Base-by-base conservation (phyloP, 2,888 invertebrate species). In the Mimachlamys varia region DNA sequence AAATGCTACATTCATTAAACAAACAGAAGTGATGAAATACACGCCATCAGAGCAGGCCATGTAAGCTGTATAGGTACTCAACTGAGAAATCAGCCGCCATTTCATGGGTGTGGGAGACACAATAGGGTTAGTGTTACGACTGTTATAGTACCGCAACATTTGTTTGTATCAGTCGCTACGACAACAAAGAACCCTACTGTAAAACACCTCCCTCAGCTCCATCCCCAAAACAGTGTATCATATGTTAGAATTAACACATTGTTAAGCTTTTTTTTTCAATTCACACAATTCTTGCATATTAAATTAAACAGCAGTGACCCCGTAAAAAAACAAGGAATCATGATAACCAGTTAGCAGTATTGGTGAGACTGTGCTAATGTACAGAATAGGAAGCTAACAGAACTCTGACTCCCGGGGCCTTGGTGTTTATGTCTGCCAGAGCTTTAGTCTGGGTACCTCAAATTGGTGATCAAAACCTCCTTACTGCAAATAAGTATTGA, bases 391-490 rank as follows among this genome's bases (percentile, higher is more conserved):
- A 76, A 76, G 76, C 76, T 76, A 33, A 0, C 76, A 33, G 33
- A 33, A 7, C 76, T 76, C 5, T 2, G 13, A 33, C 33, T 33
- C 4, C 0, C 1, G 15, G 33, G 33, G 27, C 76, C 76, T 76
- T 76, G 76, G 76, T 33, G 33, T 33, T 76, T 76, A 27, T 22
- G 19, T 76, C 76, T 76, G 22, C 17, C 0, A 27, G 27, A 76
- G 76, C 76, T 76, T 27, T 76, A 33, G 76, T 76, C 33, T 27
- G 10, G n/a, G 27, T 76, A 33, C 33, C 27, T 33, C 76, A 76
- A 76, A 76, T 76, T 76, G 76, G 76, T 76, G 76, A 33, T 76
- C 76, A 33, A 76, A 76, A 76, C 76, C 27, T 76, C 76, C 27
- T 76, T 76, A 76, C 27, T 33, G 76, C 76, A 76, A 76, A 76